Conservation (phyloP, 2,113 vertebrate species). For the Gambusia affinis region DNA sequence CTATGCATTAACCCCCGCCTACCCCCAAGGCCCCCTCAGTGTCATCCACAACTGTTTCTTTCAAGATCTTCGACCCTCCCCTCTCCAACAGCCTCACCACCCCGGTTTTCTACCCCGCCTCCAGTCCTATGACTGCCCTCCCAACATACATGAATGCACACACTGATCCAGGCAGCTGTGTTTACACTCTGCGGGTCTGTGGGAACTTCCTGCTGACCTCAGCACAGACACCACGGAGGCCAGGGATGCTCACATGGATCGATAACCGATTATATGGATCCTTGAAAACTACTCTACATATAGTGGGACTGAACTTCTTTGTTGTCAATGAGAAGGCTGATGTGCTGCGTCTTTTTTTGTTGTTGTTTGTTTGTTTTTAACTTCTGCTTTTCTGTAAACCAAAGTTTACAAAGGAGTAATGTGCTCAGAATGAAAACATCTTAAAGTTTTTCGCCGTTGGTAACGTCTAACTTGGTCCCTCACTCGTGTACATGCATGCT, state of each 20-base stretch:
- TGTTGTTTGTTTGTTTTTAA: no score
- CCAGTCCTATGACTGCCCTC: conserved; percentile 51
- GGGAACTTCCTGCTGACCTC: conserved; percentile 75
- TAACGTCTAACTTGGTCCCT: not conserved
- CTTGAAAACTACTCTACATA: no score
- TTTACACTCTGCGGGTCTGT: conserved; percentile 73
- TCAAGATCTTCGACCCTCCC: conserved; percentile 5
- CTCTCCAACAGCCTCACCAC: conserved; percentile 38
- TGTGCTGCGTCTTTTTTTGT: conserved; percentile 7
- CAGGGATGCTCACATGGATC: not conserved
- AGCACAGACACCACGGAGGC: conserved; percentile 48
- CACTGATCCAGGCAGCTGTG: conserved; percentile 73
- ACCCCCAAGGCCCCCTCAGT: not conserved
- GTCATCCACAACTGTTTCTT: conserved; percentile 19
- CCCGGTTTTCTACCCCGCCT: conserved; percentile 61
- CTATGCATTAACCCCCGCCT: conserved; percentile 14
- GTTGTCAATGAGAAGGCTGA: not conserved
- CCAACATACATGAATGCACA: conserved; percentile 31
- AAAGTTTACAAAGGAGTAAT: not conserved
- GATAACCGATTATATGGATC: conserved; percentile 4
- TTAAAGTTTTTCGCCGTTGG: not conserved
- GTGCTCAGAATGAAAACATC: not conserved
- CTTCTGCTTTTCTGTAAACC: not conserved
- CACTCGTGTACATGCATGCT: not conserved
- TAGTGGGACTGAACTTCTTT: not conserved